Evolutionary conservation across 2,797 vertebrate species (phyloP).

Genomic region (Neosilurus hyrtlii): DNA sequence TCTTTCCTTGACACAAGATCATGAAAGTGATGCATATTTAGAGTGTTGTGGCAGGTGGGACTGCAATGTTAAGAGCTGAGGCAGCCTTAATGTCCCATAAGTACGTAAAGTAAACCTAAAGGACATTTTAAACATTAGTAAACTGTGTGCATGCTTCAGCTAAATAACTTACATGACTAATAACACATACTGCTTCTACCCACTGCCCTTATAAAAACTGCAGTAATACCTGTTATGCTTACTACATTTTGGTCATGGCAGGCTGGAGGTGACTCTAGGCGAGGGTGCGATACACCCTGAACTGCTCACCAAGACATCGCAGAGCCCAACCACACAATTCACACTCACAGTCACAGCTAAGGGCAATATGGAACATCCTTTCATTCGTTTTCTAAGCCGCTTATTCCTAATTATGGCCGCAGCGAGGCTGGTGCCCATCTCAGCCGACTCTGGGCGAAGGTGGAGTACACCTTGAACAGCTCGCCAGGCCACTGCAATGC

Average conservation of each 20-base stretch:
- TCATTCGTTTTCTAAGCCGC: too few relatives aligned
- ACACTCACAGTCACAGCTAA: too few relatives aligned
- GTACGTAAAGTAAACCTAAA: background rate
- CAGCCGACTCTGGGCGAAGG: too few relatives aligned
- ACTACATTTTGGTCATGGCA: background rate
- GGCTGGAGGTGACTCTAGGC: too few relatives aligned
- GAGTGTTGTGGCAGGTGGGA: background rate
- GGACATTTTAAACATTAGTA: background rate
- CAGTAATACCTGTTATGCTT: background rate
- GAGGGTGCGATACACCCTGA: too few relatives aligned
- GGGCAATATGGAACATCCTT: too few relatives aligned
- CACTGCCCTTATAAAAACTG: background rate
- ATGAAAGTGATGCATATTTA: slow-evolving; percentile 34
- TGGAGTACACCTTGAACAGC: too few relatives aligned
- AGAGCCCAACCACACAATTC: too few relatives aligned
- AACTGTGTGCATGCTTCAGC: background rate
- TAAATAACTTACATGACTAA: background rate
- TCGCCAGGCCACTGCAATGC: too few relatives aligned
- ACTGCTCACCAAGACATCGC: too few relatives aligned
- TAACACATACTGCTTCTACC: background rate
- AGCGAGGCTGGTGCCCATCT: too few relatives aligned
- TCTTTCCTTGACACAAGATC: slow-evolving; percentile 22
- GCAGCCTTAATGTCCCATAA: background rate
- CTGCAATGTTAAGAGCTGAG: slow-evolving; percentile 22
- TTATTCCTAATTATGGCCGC: too few relatives aligned